A percentile compares a stretch with the other conserved stretches of the same genome.
These are phyloP conservation scores for Yoshiicerus persimilis DNA, from an alignment of 1,140 invertebrate genomes.

Conservation along the genomic window DNA sequence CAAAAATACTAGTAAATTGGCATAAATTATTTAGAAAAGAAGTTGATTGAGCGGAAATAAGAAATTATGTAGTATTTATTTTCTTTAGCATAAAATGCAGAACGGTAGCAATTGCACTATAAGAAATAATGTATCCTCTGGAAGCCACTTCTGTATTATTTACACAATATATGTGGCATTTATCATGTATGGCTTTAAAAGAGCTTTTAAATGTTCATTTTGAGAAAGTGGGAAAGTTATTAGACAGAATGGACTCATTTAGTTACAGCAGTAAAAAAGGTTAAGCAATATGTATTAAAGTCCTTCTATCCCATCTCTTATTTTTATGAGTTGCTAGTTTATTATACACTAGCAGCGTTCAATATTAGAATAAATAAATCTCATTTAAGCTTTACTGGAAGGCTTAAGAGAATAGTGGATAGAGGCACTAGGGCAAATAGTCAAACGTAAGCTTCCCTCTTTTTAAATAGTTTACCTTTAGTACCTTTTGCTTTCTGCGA, in stretches of 20 bases:
- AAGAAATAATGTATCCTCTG: neutral
- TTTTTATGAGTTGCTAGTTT: neutral
- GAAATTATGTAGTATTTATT: neutral
- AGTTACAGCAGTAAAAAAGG: neutral
- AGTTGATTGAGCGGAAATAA: neutral
- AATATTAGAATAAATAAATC: neutral
- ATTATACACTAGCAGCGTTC: neutral
- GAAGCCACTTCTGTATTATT: neutral
- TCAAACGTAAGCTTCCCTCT: neutral
- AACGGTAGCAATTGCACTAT: neutral
- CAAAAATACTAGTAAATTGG: neutral
- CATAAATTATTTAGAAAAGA: neutral
- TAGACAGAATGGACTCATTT: neutral
- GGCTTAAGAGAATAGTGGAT: neutral
- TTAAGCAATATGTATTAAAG: neutral
- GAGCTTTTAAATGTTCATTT: slow-evolving; percentile 6
- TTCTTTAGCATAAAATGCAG: neutral
- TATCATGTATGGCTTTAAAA: neutral
- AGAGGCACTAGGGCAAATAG: neutral
- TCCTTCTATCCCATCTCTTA: neutral
- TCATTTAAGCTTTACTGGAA: neutral
- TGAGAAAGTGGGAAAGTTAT: slow-evolving; percentile 1
- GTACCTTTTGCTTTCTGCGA: neutral
- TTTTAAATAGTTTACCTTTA: neutral
- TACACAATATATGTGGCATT: neutral